Percentiles rank a stretch among this genome's conserved stretches.
phyloP scores from a whole-genome alignment of 2,888 invertebrate species.

The Axea sp. region DNA sequence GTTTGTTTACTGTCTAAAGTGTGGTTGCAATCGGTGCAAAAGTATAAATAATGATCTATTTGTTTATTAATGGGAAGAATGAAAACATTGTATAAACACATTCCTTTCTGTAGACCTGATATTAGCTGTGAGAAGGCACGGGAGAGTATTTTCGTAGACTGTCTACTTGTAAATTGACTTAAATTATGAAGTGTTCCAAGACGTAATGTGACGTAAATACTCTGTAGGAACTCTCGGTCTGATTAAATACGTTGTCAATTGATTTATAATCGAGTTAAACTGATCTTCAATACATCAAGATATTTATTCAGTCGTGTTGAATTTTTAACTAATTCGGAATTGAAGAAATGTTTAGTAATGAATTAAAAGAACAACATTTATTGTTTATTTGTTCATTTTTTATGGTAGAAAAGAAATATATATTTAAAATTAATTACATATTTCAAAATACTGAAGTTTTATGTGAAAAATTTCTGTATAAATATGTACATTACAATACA shows the following conservation, averaged over 20 bases:
- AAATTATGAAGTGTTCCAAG: constrained; percentile 65
- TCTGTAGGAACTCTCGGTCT: constrained; percentile 30
- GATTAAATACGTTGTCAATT: constrained; percentile 31
- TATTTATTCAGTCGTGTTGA: constrained; percentile 17
- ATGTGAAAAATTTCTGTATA: too few species aligned
- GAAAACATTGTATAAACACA: constrained; percentile 51
- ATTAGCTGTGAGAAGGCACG: constrained; percentile 15
- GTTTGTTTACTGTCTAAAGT: too few species aligned
- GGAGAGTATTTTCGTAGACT: constrained; percentile 42
- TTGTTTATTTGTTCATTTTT: too few species aligned
- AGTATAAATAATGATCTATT: constrained; percentile 30
- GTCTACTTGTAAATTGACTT: constrained; percentile 54
- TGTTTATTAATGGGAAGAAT: constrained; percentile 48
- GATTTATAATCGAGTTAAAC: constrained; percentile 39
- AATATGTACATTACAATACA: too few species aligned
- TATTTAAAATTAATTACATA: too few species aligned
- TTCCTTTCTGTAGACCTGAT: constrained; percentile 19
- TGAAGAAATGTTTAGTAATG: too few species aligned
- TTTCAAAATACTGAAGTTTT: too few species aligned
- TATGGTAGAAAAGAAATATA: too few species aligned
- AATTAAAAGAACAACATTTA: too few species aligned
- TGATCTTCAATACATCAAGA: constrained; percentile 13
- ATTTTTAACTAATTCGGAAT: too few species aligned
- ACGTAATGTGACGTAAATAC: constrained; percentile 60
- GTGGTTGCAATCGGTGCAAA: constrained; percentile 2